Evolutionary conservation across 2,797 vertebrate species (phyloP), one percentile per base, ranked within the genome.

Genomic region (Syngnathus rostellatus): DNA sequence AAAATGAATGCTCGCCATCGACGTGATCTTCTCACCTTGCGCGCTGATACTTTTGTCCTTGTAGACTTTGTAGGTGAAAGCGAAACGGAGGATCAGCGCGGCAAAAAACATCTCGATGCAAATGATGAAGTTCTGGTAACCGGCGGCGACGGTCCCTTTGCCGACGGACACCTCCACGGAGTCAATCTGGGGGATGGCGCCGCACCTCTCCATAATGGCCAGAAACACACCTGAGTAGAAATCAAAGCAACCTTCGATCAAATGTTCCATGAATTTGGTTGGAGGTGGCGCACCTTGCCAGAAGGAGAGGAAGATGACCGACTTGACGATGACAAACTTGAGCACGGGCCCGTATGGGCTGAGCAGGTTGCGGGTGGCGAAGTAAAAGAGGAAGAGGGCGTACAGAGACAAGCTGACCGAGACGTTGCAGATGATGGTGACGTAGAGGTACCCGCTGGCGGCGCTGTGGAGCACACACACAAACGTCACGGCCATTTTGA

Each of bases 91-190:
- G 7, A 94, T 95, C 1, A 99, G 77, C 1, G 97, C 94, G 0
- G 97, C 96, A 0, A 99, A 98, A 84, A 98, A 98, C 96, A 99
- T 98, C 90, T 98, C 95, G 40, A 99, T 88, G 1, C 96, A 99
- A 68, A 97, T 94, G 82, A 99, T 97, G 72, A 99, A 98, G 90
- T 99, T 96, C 90, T 98, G 97, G 82, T 98, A 98, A 3, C 95
- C 96, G 0, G 96, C 95, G 0, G 96, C 96, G 11, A 99, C 95
- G 0, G 97, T 98, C 59, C 96, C 96, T 81, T 97, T 94, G 0
- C 96, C 96, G 16, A 98, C 93, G 0, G 93, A 94, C 81, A 98
- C 93, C 0, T 81, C 90, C 46, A 87, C 85, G 0, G 94, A 96
- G 72, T 91, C 91, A 60, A 98, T 97, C 88, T 94, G 93, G 63